Percentiles rank a stretch among this genome's conserved stretches.
phyloP scores from a whole-genome alignment of 2,888 invertebrate genomes.

The Platerodrilus igneus region DNA sequence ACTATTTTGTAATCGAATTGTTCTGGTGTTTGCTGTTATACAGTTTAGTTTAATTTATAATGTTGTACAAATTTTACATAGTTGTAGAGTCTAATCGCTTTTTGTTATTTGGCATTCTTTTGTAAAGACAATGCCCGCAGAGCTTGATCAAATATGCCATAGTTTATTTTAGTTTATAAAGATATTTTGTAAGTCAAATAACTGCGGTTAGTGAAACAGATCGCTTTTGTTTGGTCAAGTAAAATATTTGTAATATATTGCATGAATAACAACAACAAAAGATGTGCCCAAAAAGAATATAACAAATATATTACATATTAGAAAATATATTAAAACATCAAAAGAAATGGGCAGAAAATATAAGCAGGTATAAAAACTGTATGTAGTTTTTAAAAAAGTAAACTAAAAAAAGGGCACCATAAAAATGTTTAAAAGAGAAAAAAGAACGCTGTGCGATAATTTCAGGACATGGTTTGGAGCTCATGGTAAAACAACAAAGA shows the following conservation, averaged over 20 bases:
- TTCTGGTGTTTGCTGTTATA: no score
- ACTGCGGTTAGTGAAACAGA: constrained; percentile 8
- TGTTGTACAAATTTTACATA: not conserved
- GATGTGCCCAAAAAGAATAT: constrained; percentile 8
- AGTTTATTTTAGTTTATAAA: constrained; percentile 7
- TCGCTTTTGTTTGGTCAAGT: constrained; percentile 10
- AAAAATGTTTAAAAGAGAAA: not conserved
- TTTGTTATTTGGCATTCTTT: no score
- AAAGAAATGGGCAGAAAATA: no score
- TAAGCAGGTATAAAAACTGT: no score
- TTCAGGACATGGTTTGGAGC: no score
- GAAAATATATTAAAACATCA: constrained; percentile 1
- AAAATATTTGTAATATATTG: constrained; percentile 1
- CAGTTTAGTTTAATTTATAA: no score
- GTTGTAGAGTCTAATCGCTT: constrained; percentile 2
- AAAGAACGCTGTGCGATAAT: no score
- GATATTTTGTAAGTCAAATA: constrained; percentile 10
- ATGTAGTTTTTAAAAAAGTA: constrained; percentile 4
- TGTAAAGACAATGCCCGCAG: no score
- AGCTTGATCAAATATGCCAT: no score
- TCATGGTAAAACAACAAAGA: no score
- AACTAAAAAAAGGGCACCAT: constrained; percentile 5
- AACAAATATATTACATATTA: constrained; percentile 3
- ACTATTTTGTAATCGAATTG: no score
- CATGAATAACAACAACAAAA: constrained; percentile 4